Evolutionary conservation across 1,140 invertebrate species (phyloP).

Genomic region (Drosophila ambigua): DNA sequence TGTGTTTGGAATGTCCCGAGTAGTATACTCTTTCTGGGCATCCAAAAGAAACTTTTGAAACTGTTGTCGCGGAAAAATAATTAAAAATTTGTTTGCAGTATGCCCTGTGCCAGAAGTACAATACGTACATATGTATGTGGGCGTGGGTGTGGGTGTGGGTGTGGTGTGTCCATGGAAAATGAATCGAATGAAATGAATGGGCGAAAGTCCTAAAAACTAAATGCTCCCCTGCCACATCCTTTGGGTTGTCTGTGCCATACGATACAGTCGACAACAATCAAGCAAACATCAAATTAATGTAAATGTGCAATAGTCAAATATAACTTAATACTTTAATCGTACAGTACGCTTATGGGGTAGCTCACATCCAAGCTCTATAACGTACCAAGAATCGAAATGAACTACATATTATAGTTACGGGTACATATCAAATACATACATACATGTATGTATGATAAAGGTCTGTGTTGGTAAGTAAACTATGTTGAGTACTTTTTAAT

Average conservation of each 20-base stretch:
- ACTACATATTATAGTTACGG: conserved; percentile 18
- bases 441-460: conserved; percentile 9
- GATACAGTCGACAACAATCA: conserved; percentile 44
- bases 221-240: neutral
- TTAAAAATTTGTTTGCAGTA: too few relatives aligned
- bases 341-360: conserved; percentile 58
- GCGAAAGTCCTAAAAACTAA: neutral
- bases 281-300: conserved; percentile 51
- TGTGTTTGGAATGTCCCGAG: conserved; percentile 7
- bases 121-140: too few relatives aligned
- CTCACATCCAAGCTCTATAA: conserved; percentile 32
- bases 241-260: conserved; percentile 6
- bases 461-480: conserved; percentile 32
- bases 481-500: conserved; percentile 70
- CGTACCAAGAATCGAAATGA: conserved; percentile 27
- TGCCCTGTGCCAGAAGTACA: too few relatives aligned
- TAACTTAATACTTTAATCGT: conserved; percentile 75
- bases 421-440: conserved; percentile 4
- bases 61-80: neutral
- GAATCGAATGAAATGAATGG: too few relatives aligned
- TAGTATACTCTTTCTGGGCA: too few relatives aligned
- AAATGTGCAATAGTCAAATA: conserved; percentile 53
- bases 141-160: too few relatives aligned
- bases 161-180: too few relatives aligned
- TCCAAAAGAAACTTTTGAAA: conserved; percentile 7